Percentiles rank a stretch among this genome's conserved stretches.
Evolutionary conservation across 2,113 vertebrate genomes (phyloP).

Genomic region (Regulus satrapa): DNA sequence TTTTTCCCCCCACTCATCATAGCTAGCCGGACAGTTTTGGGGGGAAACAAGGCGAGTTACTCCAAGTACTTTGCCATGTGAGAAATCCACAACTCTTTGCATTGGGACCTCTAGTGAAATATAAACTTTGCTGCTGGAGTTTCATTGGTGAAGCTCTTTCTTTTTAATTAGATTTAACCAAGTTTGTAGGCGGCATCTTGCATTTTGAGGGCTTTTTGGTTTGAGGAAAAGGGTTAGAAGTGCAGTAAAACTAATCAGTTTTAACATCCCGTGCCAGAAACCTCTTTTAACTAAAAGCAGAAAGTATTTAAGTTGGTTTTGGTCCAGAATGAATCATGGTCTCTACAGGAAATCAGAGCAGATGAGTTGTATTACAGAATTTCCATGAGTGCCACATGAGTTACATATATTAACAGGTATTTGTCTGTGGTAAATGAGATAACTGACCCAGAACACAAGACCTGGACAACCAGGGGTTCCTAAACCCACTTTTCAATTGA

Average conservation of each 20-base stretch:
- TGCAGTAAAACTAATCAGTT: slow-evolving; percentile 53
- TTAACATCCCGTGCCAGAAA: slow-evolving; percentile 13
- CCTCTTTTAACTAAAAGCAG: slow-evolving; percentile 45
- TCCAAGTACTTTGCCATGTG: neutral
- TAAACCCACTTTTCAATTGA: neutral
- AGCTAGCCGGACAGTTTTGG: too few relatives aligned
- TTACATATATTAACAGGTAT: slow-evolving; percentile 66
- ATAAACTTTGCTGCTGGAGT: neutral
- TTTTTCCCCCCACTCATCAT: too few relatives aligned
- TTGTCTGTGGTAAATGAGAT: slow-evolving; percentile 26
- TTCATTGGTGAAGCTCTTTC: rapidly evolving
- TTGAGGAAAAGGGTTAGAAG: slow-evolving; percentile 45
- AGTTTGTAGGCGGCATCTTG: neutral
- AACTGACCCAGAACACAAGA: neutral
- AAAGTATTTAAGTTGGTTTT: slow-evolving; percentile 73
- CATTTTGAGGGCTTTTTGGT: neutral
- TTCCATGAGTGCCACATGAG: slow-evolving; percentile 36
- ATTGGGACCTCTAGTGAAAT: neutral
- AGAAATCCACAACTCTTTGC: neutral
- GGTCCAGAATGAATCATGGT: slow-evolving; percentile 66
- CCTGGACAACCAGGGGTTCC: neutral
- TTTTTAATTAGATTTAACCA: neutral
- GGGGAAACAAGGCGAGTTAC: too few relatives aligned
- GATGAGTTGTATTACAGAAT: slow-evolving; percentile 76
- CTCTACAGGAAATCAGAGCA: slow-evolving; percentile 71